These are phyloP conservation scores for Sycophaga agraensis DNA, from an alignment of 1,140 invertebrate genomes.

Conservation along the genomic window DNA sequence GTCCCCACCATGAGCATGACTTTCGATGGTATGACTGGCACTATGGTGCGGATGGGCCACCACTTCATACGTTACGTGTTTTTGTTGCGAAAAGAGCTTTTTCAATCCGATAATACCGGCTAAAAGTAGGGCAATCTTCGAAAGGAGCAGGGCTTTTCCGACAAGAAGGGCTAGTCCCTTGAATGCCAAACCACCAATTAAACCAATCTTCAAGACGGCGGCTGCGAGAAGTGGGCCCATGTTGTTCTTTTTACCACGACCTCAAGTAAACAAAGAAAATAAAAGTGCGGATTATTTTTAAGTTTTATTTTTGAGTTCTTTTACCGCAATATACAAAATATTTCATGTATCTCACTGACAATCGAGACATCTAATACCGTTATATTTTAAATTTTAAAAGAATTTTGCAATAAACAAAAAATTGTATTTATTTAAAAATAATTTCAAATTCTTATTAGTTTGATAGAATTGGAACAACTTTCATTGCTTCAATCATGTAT, in stretches of 20 bases:
- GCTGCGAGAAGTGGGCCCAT: constrained; percentile 74
- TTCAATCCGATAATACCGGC: constrained; percentile 79
- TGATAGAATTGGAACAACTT: too few species aligned
- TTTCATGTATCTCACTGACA: too few species aligned
- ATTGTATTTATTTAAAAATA: too few species aligned
- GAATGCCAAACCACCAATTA: constrained; percentile 76
- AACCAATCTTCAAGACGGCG: constrained; percentile 75
- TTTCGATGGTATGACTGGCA: constrained; percentile 52
- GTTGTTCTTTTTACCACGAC: constrained; percentile 73
- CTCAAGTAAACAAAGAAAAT: constrained; percentile 38
- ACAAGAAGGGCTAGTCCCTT: constrained; percentile 79
- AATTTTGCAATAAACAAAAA: too few species aligned
- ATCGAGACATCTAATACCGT: too few species aligned
- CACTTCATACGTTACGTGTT: constrained; percentile 75
- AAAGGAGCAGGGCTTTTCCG: constrained; percentile 78
- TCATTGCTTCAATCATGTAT: too few species aligned
- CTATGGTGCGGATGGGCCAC: constrained; percentile 68
- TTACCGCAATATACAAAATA: too few species aligned
- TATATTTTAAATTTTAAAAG: too few species aligned
- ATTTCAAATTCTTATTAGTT: too few species aligned
- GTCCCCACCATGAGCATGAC: constrained; percentile 57
- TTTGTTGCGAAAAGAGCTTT: constrained; percentile 74
- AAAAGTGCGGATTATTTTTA: too few species aligned
- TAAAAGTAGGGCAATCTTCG: constrained; percentile 77
- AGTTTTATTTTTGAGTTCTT: too few species aligned